Evolutionary conservation across 2,113 vertebrate species (phyloP).

Genomic region (Rhadina sibilatrix): DNA sequence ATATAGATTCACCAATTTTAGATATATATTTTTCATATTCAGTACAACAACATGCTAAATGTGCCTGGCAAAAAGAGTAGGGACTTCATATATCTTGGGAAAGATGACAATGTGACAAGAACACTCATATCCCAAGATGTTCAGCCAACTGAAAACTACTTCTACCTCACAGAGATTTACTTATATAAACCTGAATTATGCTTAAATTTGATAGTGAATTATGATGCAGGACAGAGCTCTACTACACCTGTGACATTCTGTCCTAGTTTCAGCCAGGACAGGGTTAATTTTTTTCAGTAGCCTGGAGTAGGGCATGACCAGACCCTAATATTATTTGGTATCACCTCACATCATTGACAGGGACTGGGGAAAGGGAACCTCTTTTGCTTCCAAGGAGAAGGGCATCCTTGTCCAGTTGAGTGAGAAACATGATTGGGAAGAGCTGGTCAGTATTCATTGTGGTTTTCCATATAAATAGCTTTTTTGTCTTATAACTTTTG

Average conservation of each 20-base stretch:
- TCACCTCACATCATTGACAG: not conserved
- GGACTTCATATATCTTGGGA: not conserved
- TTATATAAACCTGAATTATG: not conserved
- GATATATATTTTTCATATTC: not conserved
- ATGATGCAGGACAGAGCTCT: not conserved
- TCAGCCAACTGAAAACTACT: slow-evolving; percentile 9
- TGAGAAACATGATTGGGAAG: rapidly evolving
- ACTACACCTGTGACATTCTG: not conserved
- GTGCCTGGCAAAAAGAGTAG: not conserved
- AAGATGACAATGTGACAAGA: not conserved
- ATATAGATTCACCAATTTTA: not conserved
- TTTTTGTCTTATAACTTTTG: not conserved
- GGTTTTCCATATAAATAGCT: not conserved
- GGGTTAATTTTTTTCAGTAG: not conserved
- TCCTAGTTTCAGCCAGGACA: not conserved
- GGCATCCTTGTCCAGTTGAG: rapidly evolving
- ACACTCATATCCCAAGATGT: not conserved
- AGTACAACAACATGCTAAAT: not conserved
- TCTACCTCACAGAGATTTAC: not conserved
- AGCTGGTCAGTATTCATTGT: not conserved
- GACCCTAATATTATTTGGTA: not conserved
- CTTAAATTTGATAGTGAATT: not conserved
- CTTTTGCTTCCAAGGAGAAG: not conserved
- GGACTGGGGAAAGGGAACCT: not conserved
- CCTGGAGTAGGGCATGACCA: not conserved